Evolutionary conservation across 2,113 vertebrate species (phyloP).

Genomic region (Caretta caretta): DNA sequence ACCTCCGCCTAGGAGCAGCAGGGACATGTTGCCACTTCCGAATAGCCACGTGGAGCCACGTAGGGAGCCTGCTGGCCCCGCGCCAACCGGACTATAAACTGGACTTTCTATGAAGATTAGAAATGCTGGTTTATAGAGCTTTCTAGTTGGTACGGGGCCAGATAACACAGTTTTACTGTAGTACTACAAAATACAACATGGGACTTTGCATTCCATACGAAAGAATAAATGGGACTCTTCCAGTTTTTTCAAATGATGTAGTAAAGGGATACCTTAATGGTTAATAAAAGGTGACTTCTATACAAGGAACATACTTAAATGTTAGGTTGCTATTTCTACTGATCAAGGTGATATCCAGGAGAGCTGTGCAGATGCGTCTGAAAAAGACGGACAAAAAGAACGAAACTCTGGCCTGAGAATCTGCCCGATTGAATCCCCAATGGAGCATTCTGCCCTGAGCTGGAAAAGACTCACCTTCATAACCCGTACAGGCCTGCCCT

Average conservation of each 20-base stretch:
- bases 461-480: constrained; percentile 50
- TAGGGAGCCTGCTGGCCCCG: too few species aligned
- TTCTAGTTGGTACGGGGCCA: too few species aligned
- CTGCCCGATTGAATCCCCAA: not conserved
- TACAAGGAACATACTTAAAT: not conserved
- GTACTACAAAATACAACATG: not conserved
- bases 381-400: not conserved
- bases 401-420: not conserved
- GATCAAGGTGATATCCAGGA: not conserved
- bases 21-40: too few species aligned
- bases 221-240: not conserved
- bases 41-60: too few species aligned
- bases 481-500: not conserved
- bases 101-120: too few species aligned
- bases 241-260: not conserved
- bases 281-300: not conserved
- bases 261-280: not conserved
- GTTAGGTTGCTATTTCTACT: not conserved
- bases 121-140: too few species aligned
- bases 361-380: not conserved
- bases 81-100: too few species aligned
- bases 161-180: too few species aligned
- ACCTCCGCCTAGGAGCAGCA: too few species aligned
- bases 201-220: not conserved
- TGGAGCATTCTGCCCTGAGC: not conserved